These are phyloP conservation scores for Stenoptilia bipunctidactyla DNA, from an alignment of 2,888 invertebrate genomes.

Conservation along the genomic window DNA sequence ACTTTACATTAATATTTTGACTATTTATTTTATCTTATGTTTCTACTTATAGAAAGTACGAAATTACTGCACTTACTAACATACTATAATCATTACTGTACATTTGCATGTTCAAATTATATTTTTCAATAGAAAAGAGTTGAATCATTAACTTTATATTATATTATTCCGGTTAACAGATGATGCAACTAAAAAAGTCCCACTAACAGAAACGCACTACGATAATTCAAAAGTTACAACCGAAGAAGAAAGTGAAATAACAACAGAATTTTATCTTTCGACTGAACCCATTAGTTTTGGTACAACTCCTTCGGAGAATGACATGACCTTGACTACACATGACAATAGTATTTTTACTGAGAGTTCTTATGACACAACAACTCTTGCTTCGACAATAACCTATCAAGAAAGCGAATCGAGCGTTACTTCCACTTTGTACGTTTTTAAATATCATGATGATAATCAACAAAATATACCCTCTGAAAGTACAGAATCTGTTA, in stretches of 20 bases:
- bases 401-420: conserved; percentile 16
- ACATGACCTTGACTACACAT: conserved; percentile 7
- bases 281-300: conserved; percentile 17
- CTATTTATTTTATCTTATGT: neutral
- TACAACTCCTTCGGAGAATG: conserved; percentile 12
- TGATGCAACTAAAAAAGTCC: conserved; percentile 58
- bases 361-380: neutral
- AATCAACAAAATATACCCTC: too few relatives aligned
- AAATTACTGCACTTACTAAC: conserved; percentile 9
- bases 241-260: conserved; percentile 27
- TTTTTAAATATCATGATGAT: neutral
- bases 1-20: neutral
- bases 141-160: too few relatives aligned
- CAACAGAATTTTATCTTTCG: conserved; percentile 2
- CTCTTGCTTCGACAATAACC: conserved; percentile 9
- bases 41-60: conserved; percentile 10
- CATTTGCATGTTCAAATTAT: conserved; percentile 2
- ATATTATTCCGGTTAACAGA: conserved; percentile 60
- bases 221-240: conserved; percentile 31
- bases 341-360: neutral
- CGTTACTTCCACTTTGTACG: conserved; percentile 7
- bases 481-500: too few relatives aligned
- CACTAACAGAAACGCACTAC: conserved; percentile 57
- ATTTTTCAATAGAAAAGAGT: neutral
- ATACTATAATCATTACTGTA: neutral